These are phyloP conservation scores for Phragmatobia fuliginosa DNA, from an alignment of 2,888 invertebrate species.

Conservation along the genomic window DNA sequence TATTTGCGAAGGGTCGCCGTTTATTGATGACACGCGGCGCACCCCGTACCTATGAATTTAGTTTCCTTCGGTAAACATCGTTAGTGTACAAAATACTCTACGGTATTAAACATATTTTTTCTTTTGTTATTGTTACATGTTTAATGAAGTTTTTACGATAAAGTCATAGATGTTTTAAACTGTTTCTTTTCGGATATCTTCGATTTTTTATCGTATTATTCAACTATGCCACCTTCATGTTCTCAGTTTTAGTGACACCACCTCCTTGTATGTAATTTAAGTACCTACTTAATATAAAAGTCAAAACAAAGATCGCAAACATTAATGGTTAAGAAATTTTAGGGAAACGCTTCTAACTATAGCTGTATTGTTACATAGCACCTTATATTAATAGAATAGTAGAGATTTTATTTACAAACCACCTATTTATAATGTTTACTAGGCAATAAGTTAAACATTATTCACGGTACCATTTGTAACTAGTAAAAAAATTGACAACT, in stretches of 20 bases:
- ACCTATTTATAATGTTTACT: not conserved
- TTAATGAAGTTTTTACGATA: not conserved
- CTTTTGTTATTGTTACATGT: not conserved
- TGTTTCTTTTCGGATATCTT: not conserved
- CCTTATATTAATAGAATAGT: not conserved
- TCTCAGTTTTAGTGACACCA: not conserved
- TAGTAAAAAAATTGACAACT: no score
- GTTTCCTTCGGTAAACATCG: constrained; percentile 56
- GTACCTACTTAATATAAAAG: not conserved
- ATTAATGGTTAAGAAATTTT: not conserved
- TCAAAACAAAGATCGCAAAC: not conserved
- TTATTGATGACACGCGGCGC: constrained; percentile 83
- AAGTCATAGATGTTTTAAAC: not conserved
- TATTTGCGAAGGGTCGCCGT: constrained; percentile 72
- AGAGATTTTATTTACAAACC: not conserved
- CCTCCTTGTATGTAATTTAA: not conserved
- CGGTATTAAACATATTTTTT: not conserved
- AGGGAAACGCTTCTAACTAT: not conserved
- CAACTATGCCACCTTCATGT: not conserved
- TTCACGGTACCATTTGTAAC: no score
- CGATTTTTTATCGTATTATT: no score
- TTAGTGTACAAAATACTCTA: constrained; percentile 2
- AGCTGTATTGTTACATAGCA: not conserved
- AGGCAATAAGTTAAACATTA: no score
- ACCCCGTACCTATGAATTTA: constrained; percentile 62